Percentiles rank a stretch among this genome's conserved stretches.
phyloP scores from a whole-genome alignment of 1,140 invertebrate genomes.

The roundworm (Caenorhabditis elegans) region DNA sequence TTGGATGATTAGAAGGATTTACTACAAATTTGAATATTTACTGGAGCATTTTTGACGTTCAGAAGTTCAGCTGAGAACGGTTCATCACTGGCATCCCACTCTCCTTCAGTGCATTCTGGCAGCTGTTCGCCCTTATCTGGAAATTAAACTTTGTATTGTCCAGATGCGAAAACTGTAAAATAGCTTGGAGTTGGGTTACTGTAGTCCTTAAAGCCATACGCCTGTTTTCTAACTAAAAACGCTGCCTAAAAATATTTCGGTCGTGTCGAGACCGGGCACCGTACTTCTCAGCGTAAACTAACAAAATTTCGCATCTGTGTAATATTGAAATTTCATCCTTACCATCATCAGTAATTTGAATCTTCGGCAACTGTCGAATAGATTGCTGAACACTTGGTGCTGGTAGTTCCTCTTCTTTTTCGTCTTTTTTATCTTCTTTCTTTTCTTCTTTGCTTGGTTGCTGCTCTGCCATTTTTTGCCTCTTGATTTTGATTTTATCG shows the following conservation, averaged over 20 bases:
- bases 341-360: slow-evolving; percentile 1
- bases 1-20: neutral
- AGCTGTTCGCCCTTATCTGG: neutral
- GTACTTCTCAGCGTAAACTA: too few relatives aligned
- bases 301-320: too few relatives aligned
- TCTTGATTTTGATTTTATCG: neutral
- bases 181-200: too few relatives aligned
- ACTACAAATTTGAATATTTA: neutral
- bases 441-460: neutral
- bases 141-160: neutral
- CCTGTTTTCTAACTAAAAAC: too few relatives aligned
- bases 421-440: neutral
- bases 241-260: too few relatives aligned
- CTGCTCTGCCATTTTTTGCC: neutral
- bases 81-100: slow-evolving; percentile 25
- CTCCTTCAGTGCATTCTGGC: neutral
- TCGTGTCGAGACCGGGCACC: too few relatives aligned
- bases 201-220: too few relatives aligned
- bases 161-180: too few relatives aligned
- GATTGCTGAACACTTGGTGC: neutral
- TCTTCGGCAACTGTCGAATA: slow-evolving; percentile 1
- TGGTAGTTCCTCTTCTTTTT: neutral
- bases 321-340: neutral
- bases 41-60: slow-evolving; percentile 1
- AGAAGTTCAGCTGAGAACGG: slow-evolving; percentile 10